Percentiles rank a stretch among this genome's conserved stretches.
These are phyloP conservation scores for Callosobruchus maculatus DNA, from an alignment of 2,888 invertebrate species.

Conservation along the genomic window DNA sequence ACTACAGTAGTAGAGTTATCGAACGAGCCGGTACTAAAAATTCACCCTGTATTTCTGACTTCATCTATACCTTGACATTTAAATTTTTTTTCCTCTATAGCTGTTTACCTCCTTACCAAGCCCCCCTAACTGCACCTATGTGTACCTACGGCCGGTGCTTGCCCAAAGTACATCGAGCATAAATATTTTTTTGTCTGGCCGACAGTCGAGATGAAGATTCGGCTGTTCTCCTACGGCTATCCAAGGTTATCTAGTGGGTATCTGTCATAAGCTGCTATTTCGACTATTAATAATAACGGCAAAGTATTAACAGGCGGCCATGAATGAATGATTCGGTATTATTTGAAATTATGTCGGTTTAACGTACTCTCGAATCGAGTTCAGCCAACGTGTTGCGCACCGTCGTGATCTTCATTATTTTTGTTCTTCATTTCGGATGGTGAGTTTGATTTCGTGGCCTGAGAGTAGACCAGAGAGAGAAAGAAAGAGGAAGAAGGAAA, in stretches of 20 bases:
- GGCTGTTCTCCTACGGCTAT: background rate
- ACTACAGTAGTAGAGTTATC: too few species aligned
- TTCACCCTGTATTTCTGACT: too few species aligned
- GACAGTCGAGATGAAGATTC: background rate
- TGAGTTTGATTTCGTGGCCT: too few species aligned
- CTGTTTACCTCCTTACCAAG: too few species aligned
- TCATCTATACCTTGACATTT: too few species aligned
- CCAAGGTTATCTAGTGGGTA: constrained; percentile 19
- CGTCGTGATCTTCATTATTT: background rate
- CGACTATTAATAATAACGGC: constrained; percentile 29
- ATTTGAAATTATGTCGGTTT: background rate
- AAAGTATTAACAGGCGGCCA: constrained; percentile 3
- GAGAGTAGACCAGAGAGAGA: too few species aligned
- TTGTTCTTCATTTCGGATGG: background rate
- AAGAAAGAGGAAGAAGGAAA: too few species aligned
- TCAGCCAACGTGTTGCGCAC: background rate
- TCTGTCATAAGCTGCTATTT: constrained; percentile 27
- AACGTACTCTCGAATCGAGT: background rate
- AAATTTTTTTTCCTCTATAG: too few species aligned
- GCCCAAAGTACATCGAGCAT: background rate
- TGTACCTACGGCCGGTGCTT: too few species aligned
- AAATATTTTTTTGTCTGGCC: background rate
- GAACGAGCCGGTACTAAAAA: too few species aligned
- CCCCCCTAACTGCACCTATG: too few species aligned
- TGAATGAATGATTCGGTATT: background rate